Evolutionary conservation across 1,140 invertebrate species (phyloP), one percentile per base, ranked within the genome.

Genomic region (Tachypleus tridentatus): DNA sequence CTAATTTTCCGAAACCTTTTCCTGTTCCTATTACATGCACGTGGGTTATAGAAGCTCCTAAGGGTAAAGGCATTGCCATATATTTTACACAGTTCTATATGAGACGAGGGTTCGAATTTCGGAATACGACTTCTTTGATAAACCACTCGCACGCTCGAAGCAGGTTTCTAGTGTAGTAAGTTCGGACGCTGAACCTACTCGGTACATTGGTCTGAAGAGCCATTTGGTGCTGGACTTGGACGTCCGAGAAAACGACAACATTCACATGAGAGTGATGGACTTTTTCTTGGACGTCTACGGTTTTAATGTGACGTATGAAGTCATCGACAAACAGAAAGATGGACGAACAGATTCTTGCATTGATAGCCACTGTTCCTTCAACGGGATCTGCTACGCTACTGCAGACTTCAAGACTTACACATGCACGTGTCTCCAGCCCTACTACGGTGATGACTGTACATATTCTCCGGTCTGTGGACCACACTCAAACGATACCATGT

Each of bases 241-340:
- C 4, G 78, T 91, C 57, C 79, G 85, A 65, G 77, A 85, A 47
- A 78, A 89, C 61, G 87, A 88, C 70, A 89, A 90, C 4, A 87
- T 88, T 54, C 89, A 94, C 75, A 77, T 94, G 54, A 78, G 92
- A 3, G 89, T 89, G 0, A 76, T 91, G 57, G 84, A 90, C 69
- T 83, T 86, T 61, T 79, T 94, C 6, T 79, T 93, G 48, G 85
- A 91, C 67, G 89, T 92, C 3, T 93, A 87, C 74, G 92, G 91
- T 5, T 93, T 95, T 78, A 95, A 95, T 76, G 85, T 94, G 67
- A 94, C 91, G 4, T 94, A 93, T 74, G 88, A 91, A 73, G 85
- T 93, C 67, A 80, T 82, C 3, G 67, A 73, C 47, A 69, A 67
- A 11, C 75, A 76, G 3, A 69, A 71, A 62, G 54, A 57, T n/a